Evolutionary conservation across 1,140 invertebrate species (phyloP).

Genomic region (Archivesica marissinica): DNA sequence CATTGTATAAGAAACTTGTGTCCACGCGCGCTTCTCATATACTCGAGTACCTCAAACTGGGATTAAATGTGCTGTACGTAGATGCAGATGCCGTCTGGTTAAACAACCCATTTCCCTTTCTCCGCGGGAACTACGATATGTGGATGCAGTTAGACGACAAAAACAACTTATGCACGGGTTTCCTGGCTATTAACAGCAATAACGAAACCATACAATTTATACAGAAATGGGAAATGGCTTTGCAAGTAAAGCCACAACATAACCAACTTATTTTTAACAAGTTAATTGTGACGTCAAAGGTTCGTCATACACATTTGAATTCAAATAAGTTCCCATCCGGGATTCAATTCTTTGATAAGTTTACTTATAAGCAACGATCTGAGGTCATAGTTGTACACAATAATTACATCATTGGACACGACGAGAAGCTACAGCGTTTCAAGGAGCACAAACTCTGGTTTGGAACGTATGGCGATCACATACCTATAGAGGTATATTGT

Average conservation of each 20-base stretch:
- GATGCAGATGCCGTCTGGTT: not conserved
- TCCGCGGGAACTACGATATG: not conserved
- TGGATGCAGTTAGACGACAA: not conserved
- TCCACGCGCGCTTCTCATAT: not conserved
- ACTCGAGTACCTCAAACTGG: too few species aligned
- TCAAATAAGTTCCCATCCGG: not conserved
- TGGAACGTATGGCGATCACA: too few species aligned
- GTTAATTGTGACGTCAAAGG: not conserved
- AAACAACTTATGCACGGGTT: not conserved
- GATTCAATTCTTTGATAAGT: not conserved
- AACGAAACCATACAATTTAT: too few species aligned
- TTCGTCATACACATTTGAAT: not conserved
- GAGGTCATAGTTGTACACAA: not conserved
- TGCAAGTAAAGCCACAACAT: not conserved
- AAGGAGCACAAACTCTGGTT: not conserved
- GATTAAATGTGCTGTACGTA: too few species aligned
- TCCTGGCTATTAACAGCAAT: not conserved
- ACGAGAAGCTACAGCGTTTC: not conserved
- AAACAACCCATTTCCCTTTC: not conserved
- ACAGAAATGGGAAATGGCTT: not conserved
- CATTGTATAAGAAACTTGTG: not conserved
- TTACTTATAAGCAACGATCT: not conserved
- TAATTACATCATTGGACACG: not conserved
- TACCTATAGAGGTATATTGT: too few species aligned
- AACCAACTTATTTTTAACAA: not conserved